Percentiles rank a stretch among this genome's conserved stretches.
Evolutionary conservation across 2,113 vertebrate species (phyloP).

Genomic region (Catharus minimus): DNA sequence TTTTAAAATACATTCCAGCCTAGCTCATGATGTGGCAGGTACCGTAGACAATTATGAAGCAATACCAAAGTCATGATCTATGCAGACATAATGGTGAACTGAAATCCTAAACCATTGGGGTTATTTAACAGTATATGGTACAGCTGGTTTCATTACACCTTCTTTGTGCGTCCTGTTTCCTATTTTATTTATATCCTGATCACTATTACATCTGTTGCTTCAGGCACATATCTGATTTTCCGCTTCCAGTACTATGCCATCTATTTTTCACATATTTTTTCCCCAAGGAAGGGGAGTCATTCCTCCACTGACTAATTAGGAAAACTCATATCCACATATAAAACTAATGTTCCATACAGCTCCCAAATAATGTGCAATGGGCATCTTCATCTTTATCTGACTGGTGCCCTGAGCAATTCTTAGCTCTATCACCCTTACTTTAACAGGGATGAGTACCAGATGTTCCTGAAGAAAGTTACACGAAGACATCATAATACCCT

Average conservation of each 20-base stretch:
- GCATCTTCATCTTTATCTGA: background rate
- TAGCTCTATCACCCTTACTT: background rate
- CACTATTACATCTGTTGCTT: background rate
- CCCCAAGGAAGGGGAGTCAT: background rate
- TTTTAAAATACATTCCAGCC: constrained; percentile 15
- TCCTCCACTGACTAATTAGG: background rate
- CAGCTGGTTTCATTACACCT: background rate
- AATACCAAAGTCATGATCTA: constrained; percentile 7
- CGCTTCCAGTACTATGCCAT: background rate
- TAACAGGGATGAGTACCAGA: background rate
- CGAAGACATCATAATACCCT: background rate
- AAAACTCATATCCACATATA: background rate
- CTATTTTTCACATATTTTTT: background rate
- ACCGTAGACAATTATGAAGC: constrained; percentile 17
- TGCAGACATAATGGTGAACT: background rate
- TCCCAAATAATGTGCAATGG: background rate
- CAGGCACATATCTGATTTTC: background rate
- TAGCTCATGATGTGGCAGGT: background rate
- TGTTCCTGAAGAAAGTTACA: background rate
- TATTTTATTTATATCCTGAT: background rate
- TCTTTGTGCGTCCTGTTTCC: background rate
- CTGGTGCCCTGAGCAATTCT: background rate
- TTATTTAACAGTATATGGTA: background rate
- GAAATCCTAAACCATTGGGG: background rate
- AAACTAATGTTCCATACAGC: background rate